Conservation (phyloP, 2,797 vertebrate genomes). For the Hybognathus amarus region DNA sequence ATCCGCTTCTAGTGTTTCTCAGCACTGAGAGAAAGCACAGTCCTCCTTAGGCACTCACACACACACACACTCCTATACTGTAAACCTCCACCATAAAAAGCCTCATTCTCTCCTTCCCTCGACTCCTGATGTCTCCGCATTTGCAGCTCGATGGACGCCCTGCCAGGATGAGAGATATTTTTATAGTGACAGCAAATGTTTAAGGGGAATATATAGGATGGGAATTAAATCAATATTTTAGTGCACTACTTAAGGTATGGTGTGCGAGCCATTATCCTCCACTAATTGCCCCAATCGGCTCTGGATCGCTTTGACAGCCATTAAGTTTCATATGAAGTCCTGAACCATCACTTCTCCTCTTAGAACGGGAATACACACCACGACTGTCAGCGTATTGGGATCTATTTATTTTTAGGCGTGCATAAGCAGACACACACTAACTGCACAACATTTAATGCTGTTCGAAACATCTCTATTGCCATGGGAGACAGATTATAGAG, state of each 20-base stretch:
- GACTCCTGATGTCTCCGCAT: constrained; percentile 38
- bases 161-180: constrained; percentile 64
- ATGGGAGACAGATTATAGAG: background rate
- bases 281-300: constrained; percentile 77
- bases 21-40: constrained; percentile 10
- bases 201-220: constrained; percentile 70
- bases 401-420: background rate
- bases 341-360: constrained; percentile 53
- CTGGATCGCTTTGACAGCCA: constrained; percentile 67
- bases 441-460: background rate
- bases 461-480: background rate
- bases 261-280: constrained; percentile 67
- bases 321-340: constrained; percentile 71
- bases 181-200: constrained; percentile 65
- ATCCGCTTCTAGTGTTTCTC: constrained; percentile 6
- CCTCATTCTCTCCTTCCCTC: background rate
- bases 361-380: constrained; percentile 26
- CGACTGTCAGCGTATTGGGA: background rate
- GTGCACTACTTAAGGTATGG: constrained; percentile 61
- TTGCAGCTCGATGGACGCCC: constrained; percentile 58
- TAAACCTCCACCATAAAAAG: constrained; percentile 2
- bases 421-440: background rate
- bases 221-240: constrained; percentile 76
- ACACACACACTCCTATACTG: background rate
- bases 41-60: background rate